Evolutionary conservation across 2,113 vertebrate species (phyloP).

Genomic region (Hypomesus transpacificus): DNA sequence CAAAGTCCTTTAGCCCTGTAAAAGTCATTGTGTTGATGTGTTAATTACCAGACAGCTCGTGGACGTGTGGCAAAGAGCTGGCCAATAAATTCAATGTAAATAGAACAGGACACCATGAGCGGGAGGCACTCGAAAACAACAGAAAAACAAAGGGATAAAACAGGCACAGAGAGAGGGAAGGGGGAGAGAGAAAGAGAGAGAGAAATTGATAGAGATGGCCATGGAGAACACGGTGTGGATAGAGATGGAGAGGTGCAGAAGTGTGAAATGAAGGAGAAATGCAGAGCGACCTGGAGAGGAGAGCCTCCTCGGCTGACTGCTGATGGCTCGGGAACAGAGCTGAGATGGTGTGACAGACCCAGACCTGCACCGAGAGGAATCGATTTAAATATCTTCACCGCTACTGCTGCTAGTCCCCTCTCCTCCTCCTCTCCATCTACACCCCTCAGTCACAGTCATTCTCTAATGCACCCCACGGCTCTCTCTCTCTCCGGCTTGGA

Average conservation of each 20-base stretch:
- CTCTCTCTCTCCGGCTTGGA: no score
- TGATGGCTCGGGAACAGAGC: slow-evolving; percentile 1
- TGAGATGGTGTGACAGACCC: slow-evolving; percentile 43
- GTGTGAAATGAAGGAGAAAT: slow-evolving; percentile 22
- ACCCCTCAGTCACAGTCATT: background rate
- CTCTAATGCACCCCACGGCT: no score
- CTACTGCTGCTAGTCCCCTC: slow-evolving; percentile 21
- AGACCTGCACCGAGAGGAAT: slow-evolving; percentile 50
- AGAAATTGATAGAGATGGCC: slow-evolving; percentile 25
- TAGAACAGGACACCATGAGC: no score
- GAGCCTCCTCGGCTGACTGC: background rate
- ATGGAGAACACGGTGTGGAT: slow-evolving; percentile 15
- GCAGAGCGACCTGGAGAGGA: background rate
- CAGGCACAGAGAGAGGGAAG: background rate
- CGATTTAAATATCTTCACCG: slow-evolving; percentile 53
- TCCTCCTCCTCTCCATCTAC: slow-evolving; percentile 29
- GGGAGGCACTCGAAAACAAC: no score
- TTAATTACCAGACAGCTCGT: slow-evolving; percentile 45
- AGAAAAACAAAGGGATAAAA: background rate
- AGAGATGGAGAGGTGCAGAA: slow-evolving; percentile 10
- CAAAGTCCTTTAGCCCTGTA: slow-evolving; percentile 22
- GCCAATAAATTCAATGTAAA: no score
- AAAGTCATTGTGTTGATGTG: slow-evolving; percentile 50
- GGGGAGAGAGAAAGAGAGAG: background rate
- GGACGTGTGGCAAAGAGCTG: background rate